A percentile compares a stretch with the other conserved stretches of the same genome.
These are phyloP conservation scores for Florisuga fusca DNA, from an alignment of 2,797 vertebrate species.

Conservation along the genomic window DNA sequence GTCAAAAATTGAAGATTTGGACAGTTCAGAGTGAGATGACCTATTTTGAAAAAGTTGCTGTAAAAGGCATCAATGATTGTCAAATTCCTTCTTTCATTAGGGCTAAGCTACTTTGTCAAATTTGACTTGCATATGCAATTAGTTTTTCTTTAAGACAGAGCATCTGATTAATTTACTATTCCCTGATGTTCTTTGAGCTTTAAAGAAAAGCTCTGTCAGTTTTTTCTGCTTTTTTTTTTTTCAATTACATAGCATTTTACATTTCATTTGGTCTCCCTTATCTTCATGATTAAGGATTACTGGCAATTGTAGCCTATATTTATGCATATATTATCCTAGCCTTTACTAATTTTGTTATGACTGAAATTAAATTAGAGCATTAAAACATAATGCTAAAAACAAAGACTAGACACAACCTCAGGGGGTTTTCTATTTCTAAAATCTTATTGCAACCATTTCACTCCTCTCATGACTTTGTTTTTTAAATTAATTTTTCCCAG, in stretches of 20 bases:
- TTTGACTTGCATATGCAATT: background rate
- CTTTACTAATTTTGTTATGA: background rate
- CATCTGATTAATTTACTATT: background rate
- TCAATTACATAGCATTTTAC: background rate
- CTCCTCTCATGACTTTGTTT: background rate
- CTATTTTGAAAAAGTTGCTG: background rate
- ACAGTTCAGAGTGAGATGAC: background rate
- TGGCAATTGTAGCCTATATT: background rate
- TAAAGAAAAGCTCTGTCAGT: background rate
- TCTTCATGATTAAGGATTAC: background rate
- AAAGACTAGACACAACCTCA: background rate
- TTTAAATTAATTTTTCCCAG: background rate
- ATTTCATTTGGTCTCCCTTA: background rate
- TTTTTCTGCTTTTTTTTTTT: background rate
- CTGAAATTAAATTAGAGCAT: background rate
- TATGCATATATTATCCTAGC: background rate
- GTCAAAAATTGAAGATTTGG: background rate
- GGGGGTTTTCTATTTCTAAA: background rate
- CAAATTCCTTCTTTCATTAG: background rate
- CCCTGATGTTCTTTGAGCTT: background rate
- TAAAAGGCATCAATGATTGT: background rate
- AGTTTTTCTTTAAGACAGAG: background rate
- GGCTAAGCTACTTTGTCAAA: background rate
- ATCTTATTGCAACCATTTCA: background rate
- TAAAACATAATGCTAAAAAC: background rate